Evolutionary conservation across 1,140 invertebrate genomes (phyloP).

Genomic region (Coelopa frigida): DNA sequence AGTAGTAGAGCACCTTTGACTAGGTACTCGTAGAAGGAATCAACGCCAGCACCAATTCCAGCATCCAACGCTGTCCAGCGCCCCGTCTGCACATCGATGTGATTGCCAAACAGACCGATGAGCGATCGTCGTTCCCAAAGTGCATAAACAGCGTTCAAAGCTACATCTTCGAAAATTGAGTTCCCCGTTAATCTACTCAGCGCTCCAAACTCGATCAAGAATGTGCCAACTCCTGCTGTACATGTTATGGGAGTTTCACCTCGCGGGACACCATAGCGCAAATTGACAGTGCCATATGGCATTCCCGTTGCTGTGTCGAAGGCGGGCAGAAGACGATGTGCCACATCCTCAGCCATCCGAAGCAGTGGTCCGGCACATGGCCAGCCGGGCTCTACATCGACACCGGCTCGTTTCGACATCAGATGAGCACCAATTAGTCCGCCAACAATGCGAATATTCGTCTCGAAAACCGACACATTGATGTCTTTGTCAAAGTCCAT

Average conservation of each 20-base stretch:
- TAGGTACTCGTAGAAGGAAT: constrained; percentile 98
- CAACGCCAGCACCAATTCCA: constrained; percentile 88
- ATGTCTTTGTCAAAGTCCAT: constrained; percentile 93
- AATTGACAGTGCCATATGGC: constrained; percentile 97
- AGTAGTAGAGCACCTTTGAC: constrained; percentile 85
- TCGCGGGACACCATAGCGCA: constrained; percentile 84
- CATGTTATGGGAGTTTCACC: constrained; percentile 93
- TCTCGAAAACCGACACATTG: constrained; percentile 99
- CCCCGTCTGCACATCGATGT: constrained; percentile 91
- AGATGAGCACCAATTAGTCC: constrained; percentile 95
- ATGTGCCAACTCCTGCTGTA: constrained; percentile 96
- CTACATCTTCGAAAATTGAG: constrained; percentile 90
- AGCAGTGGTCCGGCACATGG: constrained; percentile 94
- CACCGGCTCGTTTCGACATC: constrained; percentile 70
- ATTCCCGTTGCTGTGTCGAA: constrained; percentile 90
- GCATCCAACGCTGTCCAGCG: constrained; percentile 96
- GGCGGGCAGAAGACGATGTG: constrained; percentile 74
- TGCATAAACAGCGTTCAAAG: constrained; percentile 83
- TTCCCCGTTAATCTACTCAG: constrained; percentile 91
- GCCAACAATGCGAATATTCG: constrained; percentile 96
- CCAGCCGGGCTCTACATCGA: constrained; percentile 86
- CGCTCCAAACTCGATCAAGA: constrained; percentile 94
- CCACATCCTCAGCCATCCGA: constrained; percentile 85
- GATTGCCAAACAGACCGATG: constrained; percentile 93
- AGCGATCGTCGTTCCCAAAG: constrained; percentile 78